Evolutionary conservation across 1,140 invertebrate genomes (phyloP).

Genomic region (Cepaea nemoralis): DNA sequence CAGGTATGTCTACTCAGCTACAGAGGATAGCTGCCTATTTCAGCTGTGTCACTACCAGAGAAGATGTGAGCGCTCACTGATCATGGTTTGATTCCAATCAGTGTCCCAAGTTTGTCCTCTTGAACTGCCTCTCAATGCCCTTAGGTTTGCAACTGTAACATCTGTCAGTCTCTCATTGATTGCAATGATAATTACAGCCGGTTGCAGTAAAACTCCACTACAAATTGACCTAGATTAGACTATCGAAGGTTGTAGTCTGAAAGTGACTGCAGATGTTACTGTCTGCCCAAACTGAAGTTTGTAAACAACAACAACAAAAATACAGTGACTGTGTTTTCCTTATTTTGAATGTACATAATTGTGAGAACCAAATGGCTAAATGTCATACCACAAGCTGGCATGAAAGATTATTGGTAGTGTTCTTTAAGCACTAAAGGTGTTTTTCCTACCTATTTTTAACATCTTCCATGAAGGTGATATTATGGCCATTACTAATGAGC

Average conservation of each 20-base stretch:
- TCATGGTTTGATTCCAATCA: neutral
- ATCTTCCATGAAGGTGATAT: neutral
- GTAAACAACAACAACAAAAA: neutral
- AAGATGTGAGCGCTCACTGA: neutral
- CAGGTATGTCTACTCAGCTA: neutral
- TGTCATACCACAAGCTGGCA: neutral
- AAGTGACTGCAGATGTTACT: neutral
- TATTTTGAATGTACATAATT: neutral
- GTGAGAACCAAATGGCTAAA: neutral
- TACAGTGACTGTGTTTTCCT: neutral
- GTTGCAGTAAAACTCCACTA: neutral
- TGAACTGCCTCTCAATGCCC: neutral
- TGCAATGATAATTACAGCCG: neutral
- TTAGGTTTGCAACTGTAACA: neutral
- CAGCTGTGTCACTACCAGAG: neutral
- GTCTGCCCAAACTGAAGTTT: no score
- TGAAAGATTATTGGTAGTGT: neutral
- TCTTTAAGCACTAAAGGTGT: neutral
- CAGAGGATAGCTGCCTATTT: neutral
- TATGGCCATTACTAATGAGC: no score
- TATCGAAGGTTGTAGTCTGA: neutral
- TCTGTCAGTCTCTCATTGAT: neutral
- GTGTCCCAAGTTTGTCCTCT: neutral
- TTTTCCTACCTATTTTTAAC: neutral
- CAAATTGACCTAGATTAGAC: neutral